A percentile compares a stretch with the other conserved stretches of the same genome.
Evolutionary conservation across 2,888 invertebrate species (phyloP).

Genomic region (Cybosia mesomella): DNA sequence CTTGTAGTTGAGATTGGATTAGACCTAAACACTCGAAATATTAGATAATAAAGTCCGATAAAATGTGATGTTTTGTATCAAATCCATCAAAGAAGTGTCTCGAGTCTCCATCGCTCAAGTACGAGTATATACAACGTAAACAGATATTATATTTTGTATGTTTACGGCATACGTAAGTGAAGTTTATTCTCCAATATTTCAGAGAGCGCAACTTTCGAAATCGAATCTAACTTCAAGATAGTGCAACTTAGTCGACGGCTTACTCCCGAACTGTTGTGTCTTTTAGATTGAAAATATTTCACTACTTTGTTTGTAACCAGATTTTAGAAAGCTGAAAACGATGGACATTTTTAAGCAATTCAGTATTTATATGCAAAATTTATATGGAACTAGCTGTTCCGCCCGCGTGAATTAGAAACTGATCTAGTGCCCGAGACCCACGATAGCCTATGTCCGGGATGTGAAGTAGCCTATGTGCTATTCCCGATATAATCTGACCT

Average conservation of each 20-base stretch:
- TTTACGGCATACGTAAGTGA: conserved; percentile 25
- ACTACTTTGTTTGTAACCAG: conserved; percentile 19
- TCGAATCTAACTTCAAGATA: conserved; percentile 56
- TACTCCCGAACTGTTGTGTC: conserved; percentile 19
- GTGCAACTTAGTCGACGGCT: conserved; percentile 39
- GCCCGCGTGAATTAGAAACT: too few relatives aligned
- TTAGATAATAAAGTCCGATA: too few relatives aligned
- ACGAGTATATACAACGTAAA: background rate
- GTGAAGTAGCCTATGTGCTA: too few relatives aligned
- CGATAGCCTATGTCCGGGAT: too few relatives aligned
- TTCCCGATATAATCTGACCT: too few relatives aligned
- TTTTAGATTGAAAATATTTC: conserved; percentile 48
- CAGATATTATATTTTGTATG: background rate
- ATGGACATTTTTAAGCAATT: background rate
- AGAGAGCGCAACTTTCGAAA: conserved; percentile 45
- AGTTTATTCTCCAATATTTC: conserved; percentile 50
- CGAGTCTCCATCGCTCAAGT: background rate
- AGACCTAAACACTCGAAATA: too few relatives aligned
- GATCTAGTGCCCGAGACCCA: too few relatives aligned
- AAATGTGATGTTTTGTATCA: too few relatives aligned
- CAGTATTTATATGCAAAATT: too few relatives aligned
- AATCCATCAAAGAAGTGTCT: background rate
- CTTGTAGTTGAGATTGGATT: too few relatives aligned
- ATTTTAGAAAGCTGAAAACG: background rate
- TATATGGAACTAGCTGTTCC: too few relatives aligned